These are phyloP conservation scores for Drosophila borborema DNA, from an alignment of 2,888 invertebrate genomes.

Conservation along the genomic window DNA sequence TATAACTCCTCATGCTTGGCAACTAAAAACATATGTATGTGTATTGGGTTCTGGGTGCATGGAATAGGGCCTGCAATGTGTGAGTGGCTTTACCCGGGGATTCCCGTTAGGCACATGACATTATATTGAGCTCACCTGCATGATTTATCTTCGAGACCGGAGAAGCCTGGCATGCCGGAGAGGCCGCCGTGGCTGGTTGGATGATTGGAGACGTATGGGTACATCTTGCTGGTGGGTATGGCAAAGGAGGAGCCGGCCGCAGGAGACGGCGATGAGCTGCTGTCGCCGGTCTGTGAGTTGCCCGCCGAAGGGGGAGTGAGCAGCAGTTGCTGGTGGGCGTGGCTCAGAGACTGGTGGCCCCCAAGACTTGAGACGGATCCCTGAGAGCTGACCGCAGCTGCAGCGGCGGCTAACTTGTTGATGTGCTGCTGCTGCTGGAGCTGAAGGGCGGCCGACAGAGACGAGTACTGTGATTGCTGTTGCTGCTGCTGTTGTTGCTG, in stretches of 20 bases:
- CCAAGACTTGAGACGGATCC: constrained; percentile 49
- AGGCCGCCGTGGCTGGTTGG: constrained; percentile 90
- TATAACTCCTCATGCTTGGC: too few species aligned
- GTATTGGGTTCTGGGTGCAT: background rate
- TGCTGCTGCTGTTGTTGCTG: constrained; percentile 22
- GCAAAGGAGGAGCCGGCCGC: constrained; percentile 86
- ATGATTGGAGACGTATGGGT: constrained; percentile 94
- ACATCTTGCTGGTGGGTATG: constrained; percentile 92
- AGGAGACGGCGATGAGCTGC: constrained; percentile 81
- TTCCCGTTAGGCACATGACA: background rate
- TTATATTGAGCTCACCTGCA: constrained; percentile 81
- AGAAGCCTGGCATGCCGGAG: constrained; percentile 89
- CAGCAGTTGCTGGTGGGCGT: constrained; percentile 79
- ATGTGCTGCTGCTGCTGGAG: constrained; percentile 83
- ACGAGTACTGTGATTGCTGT: constrained; percentile 83
- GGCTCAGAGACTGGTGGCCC: constrained; percentile 58
- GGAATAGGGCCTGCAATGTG: background rate
- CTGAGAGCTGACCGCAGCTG: constrained; percentile 80
- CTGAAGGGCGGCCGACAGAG: constrained; percentile 84
- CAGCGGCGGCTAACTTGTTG: constrained; percentile 82
- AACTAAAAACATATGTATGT: too few species aligned
- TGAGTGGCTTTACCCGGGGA: background rate
- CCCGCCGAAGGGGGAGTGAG: constrained; percentile 81
- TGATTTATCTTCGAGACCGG: constrained; percentile 85
- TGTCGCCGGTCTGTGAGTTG: constrained; percentile 82